These are phyloP conservation scores for Lepidotrigona ventralis DNA, from an alignment of 1,140 invertebrate genomes.

Conservation along the genomic window DNA sequence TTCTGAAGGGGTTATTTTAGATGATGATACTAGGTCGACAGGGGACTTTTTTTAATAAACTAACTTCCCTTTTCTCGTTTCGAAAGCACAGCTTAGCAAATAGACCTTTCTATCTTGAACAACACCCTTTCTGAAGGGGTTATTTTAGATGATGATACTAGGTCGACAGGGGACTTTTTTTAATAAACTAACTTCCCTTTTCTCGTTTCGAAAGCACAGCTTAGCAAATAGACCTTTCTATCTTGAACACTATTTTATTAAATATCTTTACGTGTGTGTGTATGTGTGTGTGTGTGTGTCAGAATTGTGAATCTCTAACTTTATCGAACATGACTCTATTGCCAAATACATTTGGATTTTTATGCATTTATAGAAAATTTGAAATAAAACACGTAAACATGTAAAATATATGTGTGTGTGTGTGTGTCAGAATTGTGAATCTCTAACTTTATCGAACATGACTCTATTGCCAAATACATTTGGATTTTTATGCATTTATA, in stretches of 20 bases:
- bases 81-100: neutral
- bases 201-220: slow-evolving; percentile 9
- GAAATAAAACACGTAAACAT: too few relatives aligned
- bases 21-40: neutral
- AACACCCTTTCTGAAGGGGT: too few relatives aligned
- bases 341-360: too few relatives aligned
- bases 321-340: neutral
- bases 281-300: too few relatives aligned
- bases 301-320: too few relatives aligned
- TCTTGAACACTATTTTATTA: neutral
- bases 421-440: too few relatives aligned
- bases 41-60: slow-evolving; percentile 26
- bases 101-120: neutral
- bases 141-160: neutral
- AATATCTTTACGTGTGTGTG: too few relatives aligned
- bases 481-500: too few relatives aligned
- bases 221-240: neutral
- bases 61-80: slow-evolving; percentile 17
- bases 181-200: slow-evolving; percentile 27
- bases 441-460: neutral
- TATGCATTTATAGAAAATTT: too few relatives aligned
- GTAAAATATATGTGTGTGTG: too few relatives aligned
- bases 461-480: too few relatives aligned
- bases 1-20: neutral
- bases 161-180: slow-evolving; percentile 2